phyloP scores from a whole-genome alignment of 2,888 invertebrate species.

The Dicycla oo region DNA sequence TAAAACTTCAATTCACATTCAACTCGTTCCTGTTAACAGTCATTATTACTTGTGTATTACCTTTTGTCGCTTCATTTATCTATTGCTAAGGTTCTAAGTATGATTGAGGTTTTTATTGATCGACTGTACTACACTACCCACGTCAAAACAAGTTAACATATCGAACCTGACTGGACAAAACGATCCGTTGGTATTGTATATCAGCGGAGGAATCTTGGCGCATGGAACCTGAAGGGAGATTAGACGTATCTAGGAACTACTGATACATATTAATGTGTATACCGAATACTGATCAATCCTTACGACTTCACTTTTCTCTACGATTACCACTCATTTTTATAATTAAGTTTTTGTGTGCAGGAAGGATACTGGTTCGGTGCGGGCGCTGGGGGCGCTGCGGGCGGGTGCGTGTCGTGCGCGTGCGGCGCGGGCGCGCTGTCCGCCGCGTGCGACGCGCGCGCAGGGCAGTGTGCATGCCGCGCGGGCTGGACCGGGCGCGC shows the following conservation, averaged over 20 bases:
- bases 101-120: neutral
- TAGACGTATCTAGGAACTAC: neutral
- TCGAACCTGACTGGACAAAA: neutral
- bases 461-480: constrained; percentile 94
- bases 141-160: neutral
- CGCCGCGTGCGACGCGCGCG: constrained; percentile 92
- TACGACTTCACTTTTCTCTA: neutral
- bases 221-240: neutral
- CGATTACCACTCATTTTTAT: neutral
- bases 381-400: constrained; percentile 83
- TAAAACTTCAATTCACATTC: no score
- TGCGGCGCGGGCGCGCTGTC: constrained; percentile 94
- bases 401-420: constrained; percentile 93
- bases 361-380: constrained; percentile 85
- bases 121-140: neutral
- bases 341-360: constrained; percentile 62
- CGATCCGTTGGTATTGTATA: neutral
- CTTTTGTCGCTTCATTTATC: neutral
- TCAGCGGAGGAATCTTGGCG: neutral
- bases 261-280: neutral
- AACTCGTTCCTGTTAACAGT: no score
- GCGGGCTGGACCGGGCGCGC: constrained; percentile 93
- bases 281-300: neutral
- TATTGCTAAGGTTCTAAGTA: no score
- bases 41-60: neutral